A percentile compares a stretch with the other conserved stretches of the same genome.
Conservation (phyloP, 2,888 invertebrate genomes). For the Gandaritis pyraliata region DNA sequence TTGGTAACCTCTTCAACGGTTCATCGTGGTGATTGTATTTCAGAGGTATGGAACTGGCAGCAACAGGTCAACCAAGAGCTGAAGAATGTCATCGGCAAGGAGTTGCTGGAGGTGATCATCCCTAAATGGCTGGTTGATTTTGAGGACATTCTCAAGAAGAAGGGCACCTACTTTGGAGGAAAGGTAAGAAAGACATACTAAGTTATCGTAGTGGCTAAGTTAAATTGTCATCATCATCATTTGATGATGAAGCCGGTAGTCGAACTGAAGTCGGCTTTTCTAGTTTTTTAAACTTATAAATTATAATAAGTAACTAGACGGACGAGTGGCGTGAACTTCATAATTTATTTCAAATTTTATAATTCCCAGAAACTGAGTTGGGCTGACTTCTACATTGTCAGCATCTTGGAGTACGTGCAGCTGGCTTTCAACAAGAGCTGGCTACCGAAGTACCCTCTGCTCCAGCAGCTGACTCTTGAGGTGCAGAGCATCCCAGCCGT, state of each 20-base stretch:
- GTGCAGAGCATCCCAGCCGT: slow-evolving; percentile 52
- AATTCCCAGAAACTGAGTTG: slow-evolving; percentile 44
- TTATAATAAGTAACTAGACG: too few relatives aligned
- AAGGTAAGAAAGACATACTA: slow-evolving; percentile 36
- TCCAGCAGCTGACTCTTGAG: slow-evolving; percentile 45
- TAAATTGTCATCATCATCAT: too few relatives aligned
- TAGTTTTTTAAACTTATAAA: too few relatives aligned
- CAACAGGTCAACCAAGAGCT: slow-evolving; percentile 34
- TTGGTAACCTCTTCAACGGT: too few relatives aligned
- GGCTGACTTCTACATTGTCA: slow-evolving; percentile 55
- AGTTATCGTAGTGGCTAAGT: too few relatives aligned
- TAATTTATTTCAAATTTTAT: too few relatives aligned
- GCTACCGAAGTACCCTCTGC: slow-evolving; percentile 47
- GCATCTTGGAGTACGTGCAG: slow-evolving; percentile 50
- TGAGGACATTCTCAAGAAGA: slow-evolving; percentile 44
- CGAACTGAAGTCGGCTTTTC: too few relatives aligned
- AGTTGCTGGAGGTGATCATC: slow-evolving; percentile 37
- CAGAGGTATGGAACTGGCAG: slow-evolving; percentile 42
- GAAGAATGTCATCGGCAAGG: slow-evolving; percentile 37
- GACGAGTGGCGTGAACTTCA: too few relatives aligned
- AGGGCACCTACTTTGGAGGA: slow-evolving; percentile 45
- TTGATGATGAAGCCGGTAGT: too few relatives aligned
- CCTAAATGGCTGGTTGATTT: slow-evolving; percentile 44
- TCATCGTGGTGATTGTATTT: background rate
- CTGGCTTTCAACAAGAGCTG: slow-evolving; percentile 48